Evolutionary conservation across 2,113 vertebrate genomes (phyloP).

Genomic region (Charadrius vociferus): DNA sequence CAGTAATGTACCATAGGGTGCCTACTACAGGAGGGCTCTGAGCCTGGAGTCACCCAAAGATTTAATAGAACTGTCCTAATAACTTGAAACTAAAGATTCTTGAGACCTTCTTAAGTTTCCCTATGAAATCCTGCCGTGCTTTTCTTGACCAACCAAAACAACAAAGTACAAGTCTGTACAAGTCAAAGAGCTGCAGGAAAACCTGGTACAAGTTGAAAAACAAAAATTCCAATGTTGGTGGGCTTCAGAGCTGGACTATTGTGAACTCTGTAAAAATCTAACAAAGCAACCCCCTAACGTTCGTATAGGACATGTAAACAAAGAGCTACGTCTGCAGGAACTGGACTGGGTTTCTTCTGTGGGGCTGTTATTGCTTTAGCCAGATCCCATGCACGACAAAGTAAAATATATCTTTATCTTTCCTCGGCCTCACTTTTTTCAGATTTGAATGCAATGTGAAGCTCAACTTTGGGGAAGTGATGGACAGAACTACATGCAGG

Average conservation of each 20-base stretch:
- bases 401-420: neutral
- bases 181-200: slow-evolving; percentile 55
- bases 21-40: slow-evolving; percentile 54
- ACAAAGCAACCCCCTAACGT: slow-evolving; percentile 37
- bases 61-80: slow-evolving; percentile 39
- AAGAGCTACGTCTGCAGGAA: neutral
- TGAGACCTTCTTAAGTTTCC: slow-evolving; percentile 65
- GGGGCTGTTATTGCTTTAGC: slow-evolving; percentile 13
- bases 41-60: slow-evolving; percentile 60
- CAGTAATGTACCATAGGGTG: slow-evolving; percentile 42
- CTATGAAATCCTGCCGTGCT: slow-evolving; percentile 30
- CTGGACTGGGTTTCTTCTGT: neutral
- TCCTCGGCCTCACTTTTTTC: neutral
- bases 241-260: neutral
- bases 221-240: slow-evolving; percentile 25
- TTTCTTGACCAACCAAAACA: slow-evolving; percentile 67
- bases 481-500: neutral
- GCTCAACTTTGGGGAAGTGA: neutral
- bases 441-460: neutral
- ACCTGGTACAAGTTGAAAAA: slow-evolving; percentile 52
- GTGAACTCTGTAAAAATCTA: slow-evolving; percentile 28
- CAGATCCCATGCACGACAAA: neutral
- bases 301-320: slow-evolving; percentile 30
- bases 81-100: slow-evolving; percentile 72
- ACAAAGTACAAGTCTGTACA: neutral